phyloP scores from a whole-genome alignment of 2,888 invertebrate species.

The Spodoptera littoralis region DNA sequence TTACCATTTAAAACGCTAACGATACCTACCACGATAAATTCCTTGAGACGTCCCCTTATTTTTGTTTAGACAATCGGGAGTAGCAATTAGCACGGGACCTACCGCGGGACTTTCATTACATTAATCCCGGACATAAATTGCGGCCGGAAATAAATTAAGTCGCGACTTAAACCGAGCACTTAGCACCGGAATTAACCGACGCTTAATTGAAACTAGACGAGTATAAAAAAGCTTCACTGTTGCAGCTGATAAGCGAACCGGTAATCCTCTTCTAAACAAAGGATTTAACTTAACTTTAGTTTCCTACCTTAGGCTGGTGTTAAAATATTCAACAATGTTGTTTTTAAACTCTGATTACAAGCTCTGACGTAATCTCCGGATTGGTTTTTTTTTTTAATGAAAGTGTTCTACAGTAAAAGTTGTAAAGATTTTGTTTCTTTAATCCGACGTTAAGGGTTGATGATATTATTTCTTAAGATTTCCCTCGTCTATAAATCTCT shows the following conservation, averaged over 20 bases:
- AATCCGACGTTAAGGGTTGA: slow-evolving; percentile 57
- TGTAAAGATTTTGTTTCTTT: slow-evolving; percentile 59
- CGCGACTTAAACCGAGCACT: slow-evolving; percentile 82
- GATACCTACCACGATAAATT: slow-evolving; percentile 56
- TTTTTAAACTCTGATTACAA: slow-evolving; percentile 78
- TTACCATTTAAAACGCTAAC: slow-evolving; percentile 44
- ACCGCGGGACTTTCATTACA: slow-evolving; percentile 78
- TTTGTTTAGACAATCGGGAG: slow-evolving; percentile 82
- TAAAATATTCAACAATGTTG: slow-evolving; percentile 72
- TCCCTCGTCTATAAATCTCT: slow-evolving; percentile 36
- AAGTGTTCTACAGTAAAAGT: slow-evolving; percentile 69
- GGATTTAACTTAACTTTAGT: slow-evolving; percentile 76
- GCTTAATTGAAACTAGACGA: slow-evolving; percentile 86
- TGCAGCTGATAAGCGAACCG: slow-evolving; percentile 74
- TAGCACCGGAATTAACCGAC: slow-evolving; percentile 82
- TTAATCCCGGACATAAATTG: slow-evolving; percentile 85
- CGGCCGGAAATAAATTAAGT: slow-evolving; percentile 83
- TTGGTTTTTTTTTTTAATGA: slow-evolving; percentile 65
- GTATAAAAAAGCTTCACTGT: slow-evolving; percentile 72
- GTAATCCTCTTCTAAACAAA: slow-evolving; percentile 81
- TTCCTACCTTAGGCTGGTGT: slow-evolving; percentile 54
- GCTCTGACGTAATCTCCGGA: slow-evolving; percentile 77
- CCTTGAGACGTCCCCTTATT: slow-evolving; percentile 64
- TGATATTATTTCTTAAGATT: slow-evolving; percentile 54
- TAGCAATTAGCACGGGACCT: slow-evolving; percentile 78